Percentiles rank a stretch among this genome's conserved stretches.
Evolutionary conservation across 2,113 vertebrate genomes (phyloP).

Genomic region (Sclerurus mexicanus): DNA sequence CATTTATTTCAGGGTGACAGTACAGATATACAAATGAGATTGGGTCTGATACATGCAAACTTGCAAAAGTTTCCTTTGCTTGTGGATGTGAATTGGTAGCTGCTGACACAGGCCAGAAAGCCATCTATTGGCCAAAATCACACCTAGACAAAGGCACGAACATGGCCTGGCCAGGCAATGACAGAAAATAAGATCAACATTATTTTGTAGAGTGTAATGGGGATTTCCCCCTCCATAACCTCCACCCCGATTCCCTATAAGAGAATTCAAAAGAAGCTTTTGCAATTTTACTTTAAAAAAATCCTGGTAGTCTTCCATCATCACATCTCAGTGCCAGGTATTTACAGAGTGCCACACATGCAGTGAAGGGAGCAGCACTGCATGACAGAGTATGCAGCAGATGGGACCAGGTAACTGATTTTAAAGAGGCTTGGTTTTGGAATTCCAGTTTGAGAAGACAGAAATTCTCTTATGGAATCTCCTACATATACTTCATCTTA

Average conservation of each 20-base stretch:
- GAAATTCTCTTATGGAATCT: neutral
- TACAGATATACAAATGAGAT: neutral
- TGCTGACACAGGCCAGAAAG: neutral
- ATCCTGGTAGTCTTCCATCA: neutral
- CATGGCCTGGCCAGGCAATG: accelerated
- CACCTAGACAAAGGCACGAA: neutral
- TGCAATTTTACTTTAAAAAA: neutral
- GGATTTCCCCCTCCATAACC: neutral
- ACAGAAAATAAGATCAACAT: neutral
- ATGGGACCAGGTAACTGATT: neutral
- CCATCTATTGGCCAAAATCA: neutral
- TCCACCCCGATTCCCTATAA: neutral
- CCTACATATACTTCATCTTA: neutral
- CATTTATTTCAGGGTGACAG: neutral
- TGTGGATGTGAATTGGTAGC: neutral
- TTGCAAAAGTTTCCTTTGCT: neutral
- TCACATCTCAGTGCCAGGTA: neutral
- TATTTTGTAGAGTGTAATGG: neutral
- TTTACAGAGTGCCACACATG: neutral
- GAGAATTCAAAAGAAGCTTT: neutral
- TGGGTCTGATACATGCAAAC: neutral
- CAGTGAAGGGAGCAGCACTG: neutral
- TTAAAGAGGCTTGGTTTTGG: neutral
- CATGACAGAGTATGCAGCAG: neutral
- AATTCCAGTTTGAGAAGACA: neutral